A percentile compares a stretch with the other conserved stretches of the same genome.
Evolutionary conservation across 2,113 vertebrate species (phyloP).

Genomic region (Columba livia): DNA sequence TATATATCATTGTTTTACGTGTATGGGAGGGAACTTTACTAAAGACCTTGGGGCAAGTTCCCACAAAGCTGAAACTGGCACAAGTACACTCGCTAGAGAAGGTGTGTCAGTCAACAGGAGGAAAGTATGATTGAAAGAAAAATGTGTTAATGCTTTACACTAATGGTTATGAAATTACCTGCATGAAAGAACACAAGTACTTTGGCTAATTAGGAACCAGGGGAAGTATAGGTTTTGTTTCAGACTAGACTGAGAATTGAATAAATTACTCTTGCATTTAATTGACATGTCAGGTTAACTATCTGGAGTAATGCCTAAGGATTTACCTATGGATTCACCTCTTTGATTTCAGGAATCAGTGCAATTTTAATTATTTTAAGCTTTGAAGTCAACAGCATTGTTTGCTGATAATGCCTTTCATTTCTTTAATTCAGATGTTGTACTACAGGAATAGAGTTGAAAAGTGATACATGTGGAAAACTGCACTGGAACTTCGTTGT

Average conservation of each 20-base stretch:
- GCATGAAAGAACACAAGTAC: conserved; percentile 50
- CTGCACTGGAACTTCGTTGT: not conserved
- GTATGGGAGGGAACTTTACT: conserved; percentile 23
- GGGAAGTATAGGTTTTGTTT: conserved; percentile 45
- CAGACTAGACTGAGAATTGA: conserved; percentile 22
- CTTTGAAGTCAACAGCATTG: not conserved
- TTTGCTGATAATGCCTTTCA: not conserved
- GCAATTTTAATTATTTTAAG: not conserved
- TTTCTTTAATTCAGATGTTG: not conserved
- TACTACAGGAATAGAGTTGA: not conserved
- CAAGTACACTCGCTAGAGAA: conserved; percentile 22
- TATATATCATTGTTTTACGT: conserved; percentile 13
- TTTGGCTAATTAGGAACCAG: conserved; percentile 57
- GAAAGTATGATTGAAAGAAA: conserved; percentile 61
- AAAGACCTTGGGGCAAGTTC: conserved; percentile 60
- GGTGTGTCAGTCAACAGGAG: conserved; percentile 46
- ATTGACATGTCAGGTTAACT: conserved; percentile 4
- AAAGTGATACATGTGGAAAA: not conserved
- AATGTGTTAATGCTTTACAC: conserved; percentile 44
- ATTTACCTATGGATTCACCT: conserved; percentile 8
- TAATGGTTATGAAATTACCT: conserved; percentile 57
- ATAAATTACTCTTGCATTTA: conserved; percentile 47
- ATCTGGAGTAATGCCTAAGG: not conserved
- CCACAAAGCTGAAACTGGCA: conserved; percentile 63
- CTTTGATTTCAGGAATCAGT: conserved; percentile 30